Base-by-base conservation (phyloP, 2,797 vertebrate species). In the Simalia tracyae region DNA sequence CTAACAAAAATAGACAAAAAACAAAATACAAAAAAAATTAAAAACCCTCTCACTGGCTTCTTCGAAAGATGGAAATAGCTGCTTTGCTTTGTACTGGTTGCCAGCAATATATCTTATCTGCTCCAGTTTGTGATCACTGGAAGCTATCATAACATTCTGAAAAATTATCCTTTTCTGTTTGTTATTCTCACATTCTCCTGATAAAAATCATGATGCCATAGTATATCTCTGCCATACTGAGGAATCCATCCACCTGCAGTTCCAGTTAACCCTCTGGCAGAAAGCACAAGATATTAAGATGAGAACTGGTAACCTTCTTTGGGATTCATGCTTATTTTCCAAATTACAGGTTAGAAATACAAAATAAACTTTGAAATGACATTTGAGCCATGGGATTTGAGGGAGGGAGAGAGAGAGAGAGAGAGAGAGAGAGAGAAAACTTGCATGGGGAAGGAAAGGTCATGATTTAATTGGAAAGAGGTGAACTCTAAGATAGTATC, bases 401-500 rank as follows among this genome's bases (percentile, higher is more conserved):
- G 59, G 72, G 36, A 36, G 31, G 31, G 31, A 36, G 31, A 36
- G 31, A 1, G 31, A 81, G 46, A 81, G 4, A 81, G 36, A 31
- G n/a, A 68, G 64, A 63, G 24, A 46, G 72, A 42, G 68, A 24
- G 17, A 76, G 36, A 42, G 3, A 93, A 92, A 92, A 95, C 92
- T 72, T 94, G 8, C 93, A 92, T 91, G 5, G 0, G 91, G 90
- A 92, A 66, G 54, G 92, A 97, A 97, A 96, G 91, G 90, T 96
- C 94, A 96, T 91, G 84, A 94, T 95, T 96, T 96, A 96, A 96
- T 97, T 96, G 95, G 92, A 96, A 95, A 91, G 93, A 87, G 92
- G 84, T 94, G 88, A 96, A 95, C 95, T 87, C 94, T 91, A 93
- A 91, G 94, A 95, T 94, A 93, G 85, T 92, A 93, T 63, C 90